Evolutionary conservation across 2,888 invertebrate species (phyloP).

Genomic region (Candidula unifasciata): DNA sequence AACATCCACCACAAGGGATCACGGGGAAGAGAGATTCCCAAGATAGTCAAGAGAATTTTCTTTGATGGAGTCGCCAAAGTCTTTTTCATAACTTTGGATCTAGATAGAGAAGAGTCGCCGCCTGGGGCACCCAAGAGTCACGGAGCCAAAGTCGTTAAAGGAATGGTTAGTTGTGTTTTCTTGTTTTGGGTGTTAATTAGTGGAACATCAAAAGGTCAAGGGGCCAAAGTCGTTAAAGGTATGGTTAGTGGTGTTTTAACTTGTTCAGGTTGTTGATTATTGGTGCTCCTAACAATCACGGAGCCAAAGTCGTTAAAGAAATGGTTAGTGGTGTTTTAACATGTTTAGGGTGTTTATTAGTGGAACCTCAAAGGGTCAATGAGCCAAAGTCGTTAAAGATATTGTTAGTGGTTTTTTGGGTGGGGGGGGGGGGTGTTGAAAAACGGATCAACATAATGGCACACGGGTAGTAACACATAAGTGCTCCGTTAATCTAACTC

Average conservation of each 20-base stretch:
- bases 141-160: conserved; percentile 35
- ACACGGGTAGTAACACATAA: too few relatives aligned
- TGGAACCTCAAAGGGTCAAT: neutral
- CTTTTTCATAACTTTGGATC: conserved; percentile 71
- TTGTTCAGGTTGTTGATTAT: too few relatives aligned
- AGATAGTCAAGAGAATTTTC: conserved; percentile 84
- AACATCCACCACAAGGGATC: conserved; percentile 86
- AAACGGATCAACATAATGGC: too few relatives aligned
- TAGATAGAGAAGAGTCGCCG: conserved; percentile 55
- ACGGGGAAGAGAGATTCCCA: conserved; percentile 88
- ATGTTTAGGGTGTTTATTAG: too few relatives aligned
- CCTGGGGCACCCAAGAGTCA: neutral
- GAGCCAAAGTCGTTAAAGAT: conserved; percentile 36
- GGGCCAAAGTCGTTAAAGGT: conserved; percentile 37
- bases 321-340: conserved; percentile 38
- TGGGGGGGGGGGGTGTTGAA: too few relatives aligned
- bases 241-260: conserved; percentile 38
- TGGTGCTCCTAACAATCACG: neutral
- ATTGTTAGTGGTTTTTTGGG: conserved; percentile 42
- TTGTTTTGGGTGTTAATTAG: too few relatives aligned
- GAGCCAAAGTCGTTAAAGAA: conserved; percentile 36
- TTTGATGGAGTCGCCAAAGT: conserved; percentile 84
- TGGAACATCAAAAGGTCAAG: neutral
- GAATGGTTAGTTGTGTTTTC: conserved; percentile 39
- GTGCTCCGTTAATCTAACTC: too few relatives aligned